Base-by-base conservation (phyloP, 2,797 vertebrate genomes). In the Cuniculus paca region DNA sequence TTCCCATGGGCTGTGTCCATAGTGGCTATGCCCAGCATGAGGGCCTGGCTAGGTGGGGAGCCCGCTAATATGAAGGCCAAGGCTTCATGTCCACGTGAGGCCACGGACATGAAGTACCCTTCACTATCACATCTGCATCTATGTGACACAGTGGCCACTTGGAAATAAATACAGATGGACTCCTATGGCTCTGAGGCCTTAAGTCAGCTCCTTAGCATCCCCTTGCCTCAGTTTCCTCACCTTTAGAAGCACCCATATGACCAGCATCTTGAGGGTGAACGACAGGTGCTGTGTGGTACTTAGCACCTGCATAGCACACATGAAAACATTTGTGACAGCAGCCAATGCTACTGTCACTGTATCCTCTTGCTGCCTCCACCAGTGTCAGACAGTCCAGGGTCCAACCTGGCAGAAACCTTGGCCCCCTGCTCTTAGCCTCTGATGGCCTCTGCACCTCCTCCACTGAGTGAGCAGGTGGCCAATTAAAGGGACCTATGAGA, bases 251-350 rank as follows among this genome's bases (percentile, higher is more conserved):
- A 9, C 10, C 26, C 19, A 0, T 5, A 22, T 6, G 50, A 11
- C 26, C 6, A 42, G 74, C 0, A 6, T 39, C 2, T 19, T 2
- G 24, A 58, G 34, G n/a, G 24, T n/a, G 26, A 8, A 1, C 0
- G 10, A 1, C 0, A 0, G 14, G 5, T 0, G 2, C 11, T 26
- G 0, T 6, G 0, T 0, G 3, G 39, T 4, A 0, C 65, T 48
- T 14, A 34, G 70, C 36, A 72, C 22, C 70, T 13, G 39, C 20
- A 3, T 7, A 75, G 72, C 1, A 6, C 42, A 17, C 13, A 31
- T 42, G 39, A 6, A 26, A 24, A 72, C 42, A 75, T 31, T 28
- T 75, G 26, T 31, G 42, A 48, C 5, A 0, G 70, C 13, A 14
- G 22, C 45, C 50, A 52, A 50, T 20, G 50, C 34, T 13, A 5